phyloP scores from a whole-genome alignment of 2,113 vertebrate genomes.

The Piaya cayana region DNA sequence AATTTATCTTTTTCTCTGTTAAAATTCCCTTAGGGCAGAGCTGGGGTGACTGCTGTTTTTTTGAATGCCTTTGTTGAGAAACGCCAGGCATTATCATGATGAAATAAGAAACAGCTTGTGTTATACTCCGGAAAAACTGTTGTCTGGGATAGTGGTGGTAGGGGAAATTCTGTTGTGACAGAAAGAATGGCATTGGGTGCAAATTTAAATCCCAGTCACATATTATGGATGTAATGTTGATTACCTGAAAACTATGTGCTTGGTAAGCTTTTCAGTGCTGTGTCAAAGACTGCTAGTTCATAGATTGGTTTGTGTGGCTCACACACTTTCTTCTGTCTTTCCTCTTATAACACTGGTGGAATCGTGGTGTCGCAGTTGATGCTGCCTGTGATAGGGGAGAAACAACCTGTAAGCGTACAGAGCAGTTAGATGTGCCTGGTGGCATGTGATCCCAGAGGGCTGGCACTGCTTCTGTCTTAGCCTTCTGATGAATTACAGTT shows the following conservation, averaged over 20 bases:
- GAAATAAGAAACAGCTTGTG: not conserved
- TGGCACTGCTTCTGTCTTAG: not conserved
- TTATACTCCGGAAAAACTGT: not conserved
- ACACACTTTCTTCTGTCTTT: not conserved
- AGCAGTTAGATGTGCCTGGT: not conserved
- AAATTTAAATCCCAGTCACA: not conserved
- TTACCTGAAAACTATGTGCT: not conserved
- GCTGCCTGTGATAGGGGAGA: not conserved
- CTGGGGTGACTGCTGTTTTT: not conserved
- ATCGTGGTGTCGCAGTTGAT: fast-evolving
- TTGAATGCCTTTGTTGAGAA: not conserved
- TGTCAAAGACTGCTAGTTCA: not conserved
- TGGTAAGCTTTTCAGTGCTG: not conserved
- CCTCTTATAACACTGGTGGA: not conserved
- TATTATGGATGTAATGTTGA: not conserved
- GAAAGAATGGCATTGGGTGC: not conserved
- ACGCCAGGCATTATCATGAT: not conserved
- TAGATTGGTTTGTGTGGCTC: not conserved
- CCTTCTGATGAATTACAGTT: not conserved
- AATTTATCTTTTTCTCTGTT: not conserved
- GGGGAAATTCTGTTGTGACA: not conserved
- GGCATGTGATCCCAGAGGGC: not conserved
- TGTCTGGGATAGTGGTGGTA: not conserved
- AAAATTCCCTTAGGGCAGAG: not conserved
- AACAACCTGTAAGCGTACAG: not conserved